Evolutionary conservation across 2,888 invertebrate genomes (phyloP).

Genomic region (Tetropium fuscum): DNA sequence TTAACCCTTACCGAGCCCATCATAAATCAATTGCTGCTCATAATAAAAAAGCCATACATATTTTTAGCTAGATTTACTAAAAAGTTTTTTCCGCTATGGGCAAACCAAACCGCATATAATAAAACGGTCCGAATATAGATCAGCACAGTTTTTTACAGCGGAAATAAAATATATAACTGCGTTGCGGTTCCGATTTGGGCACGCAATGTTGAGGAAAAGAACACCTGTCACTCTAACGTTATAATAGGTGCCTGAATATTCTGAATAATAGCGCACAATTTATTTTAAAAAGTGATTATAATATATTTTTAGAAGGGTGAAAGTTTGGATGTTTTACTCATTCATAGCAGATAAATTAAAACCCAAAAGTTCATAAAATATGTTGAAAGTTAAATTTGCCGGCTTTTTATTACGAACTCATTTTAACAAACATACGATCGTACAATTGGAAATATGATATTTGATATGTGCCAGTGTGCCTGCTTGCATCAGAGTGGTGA

Average conservation of each 20-base stretch:
- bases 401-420: no score
- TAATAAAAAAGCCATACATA: constrained; percentile 22
- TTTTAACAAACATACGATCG: no score
- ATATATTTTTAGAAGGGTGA: constrained; percentile 12
- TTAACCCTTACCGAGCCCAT: background rate
- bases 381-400: no score
- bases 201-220: constrained; percentile 12
- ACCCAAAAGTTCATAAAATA: no score
- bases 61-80: constrained; percentile 6
- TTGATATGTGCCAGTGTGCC: no score
- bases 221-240: constrained; percentile 23
- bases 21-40: constrained; percentile 15
- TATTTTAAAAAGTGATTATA: constrained; percentile 18
- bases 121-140: constrained; percentile 15
- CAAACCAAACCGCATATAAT: constrained; percentile 8
- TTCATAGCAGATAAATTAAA: background rate
- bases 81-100: background rate
- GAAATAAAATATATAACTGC: constrained; percentile 26
- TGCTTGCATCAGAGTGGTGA: no score
- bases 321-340: constrained; percentile 3
- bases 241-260: constrained; percentile 22
- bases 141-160: constrained; percentile 19
- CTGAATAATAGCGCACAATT: constrained; percentile 22
- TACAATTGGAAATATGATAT: no score
- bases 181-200: constrained; percentile 9